Base-by-base conservation (phyloP, 2,888 invertebrate species). In the Lepidonotus clava region DNA sequence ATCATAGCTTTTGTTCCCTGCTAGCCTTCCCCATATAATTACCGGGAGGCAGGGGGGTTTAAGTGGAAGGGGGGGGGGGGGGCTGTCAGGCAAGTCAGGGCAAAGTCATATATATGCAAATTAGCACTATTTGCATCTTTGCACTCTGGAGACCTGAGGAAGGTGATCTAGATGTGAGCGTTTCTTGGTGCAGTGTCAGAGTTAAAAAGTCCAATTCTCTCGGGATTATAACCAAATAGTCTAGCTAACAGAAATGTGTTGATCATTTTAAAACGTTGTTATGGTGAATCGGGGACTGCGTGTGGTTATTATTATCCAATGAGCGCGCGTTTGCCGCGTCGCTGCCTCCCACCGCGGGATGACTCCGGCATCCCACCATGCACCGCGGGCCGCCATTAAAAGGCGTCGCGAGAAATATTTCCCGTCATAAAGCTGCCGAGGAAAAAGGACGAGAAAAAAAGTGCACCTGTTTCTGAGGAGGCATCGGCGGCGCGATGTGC, bases 61-160 rank as follows among this genome's bases (percentile, higher is more conserved):
- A 61, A 61, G 11, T 28, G 61, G 24, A 32, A 28, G 24, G 11
- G 28, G 28, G 28, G 61, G 61, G 28, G 61, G 28, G 28, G n/a
- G 53, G 53, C 53, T 61, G 61, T n/a, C 61, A 61, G 61, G 28
- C 61, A 28, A 61, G 61, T 61, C 61, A 61, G 61, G 28, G 61
- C 61, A 4, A 61, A 61, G 61, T 61, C 61, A 61, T 61, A 61
- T 61, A 61, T 61, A 61, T 61, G 61, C 61, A 61, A 61, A 61
- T 61, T 61, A 61, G 24, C 61, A 11, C 24, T 11, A 61, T 61
- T 61, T 61, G 61, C 61, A 61, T 61, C 28, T 61, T 24, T 61
- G 61, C 28, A 61, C 28, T 61, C 28, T 14, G 61, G 61, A 28
- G 61, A 61, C 28, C 61, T 24, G 11, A 32, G 56, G 28, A 61